Conservation (phyloP, 1,140 invertebrate species). For the Aphidius gifuensis region DNA sequence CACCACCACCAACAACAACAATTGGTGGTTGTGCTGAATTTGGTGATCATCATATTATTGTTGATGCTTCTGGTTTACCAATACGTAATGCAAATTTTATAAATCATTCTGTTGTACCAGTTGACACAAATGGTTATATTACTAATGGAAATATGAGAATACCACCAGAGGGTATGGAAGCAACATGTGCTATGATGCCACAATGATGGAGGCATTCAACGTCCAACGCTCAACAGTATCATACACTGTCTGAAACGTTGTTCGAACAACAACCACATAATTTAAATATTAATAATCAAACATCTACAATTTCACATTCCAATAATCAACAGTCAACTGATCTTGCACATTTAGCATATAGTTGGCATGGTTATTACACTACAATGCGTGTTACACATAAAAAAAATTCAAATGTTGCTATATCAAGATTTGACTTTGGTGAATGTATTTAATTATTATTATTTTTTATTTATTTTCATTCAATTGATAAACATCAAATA, state of each 20-base stretch:
- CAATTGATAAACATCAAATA: background rate
- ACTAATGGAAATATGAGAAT: slow-evolving; percentile 57
- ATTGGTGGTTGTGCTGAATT: slow-evolving; percentile 31
- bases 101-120: slow-evolving; percentile 36
- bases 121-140: slow-evolving; percentile 52
- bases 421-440: slow-evolving; percentile 21
- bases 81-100: slow-evolving; percentile 29
- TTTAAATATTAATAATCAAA: background rate
- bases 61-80: slow-evolving; percentile 21
- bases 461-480: too few relatives aligned
- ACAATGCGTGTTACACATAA: slow-evolving; percentile 20
- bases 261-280: background rate
- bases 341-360: slow-evolving; percentile 7
- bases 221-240: slow-evolving; percentile 19
- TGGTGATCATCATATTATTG: slow-evolving; percentile 27
- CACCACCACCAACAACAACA: background rate
- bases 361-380: slow-evolving; percentile 21
- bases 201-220: slow-evolving; percentile 52
- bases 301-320: background rate
- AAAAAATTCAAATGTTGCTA: slow-evolving; percentile 12
- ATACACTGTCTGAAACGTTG: slow-evolving; percentile 14
- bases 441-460: slow-evolving; percentile 15
- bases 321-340: too few relatives aligned
- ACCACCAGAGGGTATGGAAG: slow-evolving; percentile 61
- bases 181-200: slow-evolving; percentile 47